Conservation (phyloP, 1,140 invertebrate species). For the Solen grandis region DNA sequence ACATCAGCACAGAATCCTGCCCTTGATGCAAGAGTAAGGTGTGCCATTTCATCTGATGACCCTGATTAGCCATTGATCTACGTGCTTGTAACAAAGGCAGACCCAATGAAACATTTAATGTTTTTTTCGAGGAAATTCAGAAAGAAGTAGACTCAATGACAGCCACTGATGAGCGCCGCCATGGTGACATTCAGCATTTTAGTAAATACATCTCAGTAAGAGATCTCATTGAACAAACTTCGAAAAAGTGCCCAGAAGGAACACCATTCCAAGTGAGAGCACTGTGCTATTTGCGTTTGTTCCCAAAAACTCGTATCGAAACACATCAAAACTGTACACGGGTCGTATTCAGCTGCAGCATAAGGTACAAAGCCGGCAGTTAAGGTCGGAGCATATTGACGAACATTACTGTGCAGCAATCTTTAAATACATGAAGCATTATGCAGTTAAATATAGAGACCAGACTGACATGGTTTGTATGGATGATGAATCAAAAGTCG, state of each 20-base stretch:
- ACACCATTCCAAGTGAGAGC: constrained; percentile 55
- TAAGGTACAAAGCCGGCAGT: constrained; percentile 58
- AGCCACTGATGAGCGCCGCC: constrained; percentile 56
- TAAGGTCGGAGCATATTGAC: constrained; percentile 51
- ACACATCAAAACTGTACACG: constrained; percentile 52
- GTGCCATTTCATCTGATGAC: constrained; percentile 50
- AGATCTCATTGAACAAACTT: constrained; percentile 52
- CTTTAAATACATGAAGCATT: constrained; percentile 55
- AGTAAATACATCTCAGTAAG: constrained; percentile 50
- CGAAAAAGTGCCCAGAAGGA: constrained; percentile 40
- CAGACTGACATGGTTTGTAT: constrained; percentile 35
- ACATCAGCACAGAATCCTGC: constrained; percentile 44
- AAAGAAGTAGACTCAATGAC: constrained; percentile 43
- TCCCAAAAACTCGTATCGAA: constrained; percentile 53
- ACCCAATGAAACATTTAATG: constrained; percentile 60
- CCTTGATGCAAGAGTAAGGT: constrained; percentile 36
- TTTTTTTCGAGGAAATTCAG: constrained; percentile 54
- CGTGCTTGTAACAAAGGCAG: constrained; percentile 54
- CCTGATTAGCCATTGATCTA: constrained; percentile 58
- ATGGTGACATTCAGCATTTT: constrained; percentile 53
- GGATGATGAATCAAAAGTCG: constrained; percentile 62
- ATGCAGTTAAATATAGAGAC: constrained; percentile 53
- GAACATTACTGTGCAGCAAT: constrained; percentile 60
- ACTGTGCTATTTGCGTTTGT: constrained; percentile 59
- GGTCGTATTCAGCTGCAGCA: constrained; percentile 44